A percentile compares a stretch with the other conserved stretches of the same genome.
These are phyloP conservation scores for Hydractinia symbiolongicarpus DNA, from an alignment of 30 jellyfish, hydroid and myxozoan species.

Conservation along the genomic window DNA sequence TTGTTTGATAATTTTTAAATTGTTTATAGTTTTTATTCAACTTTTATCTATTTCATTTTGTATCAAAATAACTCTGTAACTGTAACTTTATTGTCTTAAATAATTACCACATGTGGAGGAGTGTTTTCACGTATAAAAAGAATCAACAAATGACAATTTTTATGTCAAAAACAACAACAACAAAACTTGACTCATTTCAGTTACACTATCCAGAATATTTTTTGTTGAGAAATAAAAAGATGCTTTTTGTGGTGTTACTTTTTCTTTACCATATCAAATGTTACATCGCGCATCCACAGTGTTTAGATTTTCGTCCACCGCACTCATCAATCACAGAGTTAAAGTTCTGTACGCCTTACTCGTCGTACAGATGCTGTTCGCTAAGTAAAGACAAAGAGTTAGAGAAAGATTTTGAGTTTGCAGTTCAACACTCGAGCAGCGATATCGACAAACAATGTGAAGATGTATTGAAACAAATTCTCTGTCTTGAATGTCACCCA, in stretches of 20 bases:
- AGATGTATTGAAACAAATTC: constrained; percentile 29
- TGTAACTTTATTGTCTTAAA: too few species aligned
- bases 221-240: not conserved
- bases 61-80: too few species aligned
- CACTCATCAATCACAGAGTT: constrained; percentile 42
- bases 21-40: too few species aligned
- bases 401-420: constrained; percentile 15
- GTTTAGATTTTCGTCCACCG: constrained; percentile 86
- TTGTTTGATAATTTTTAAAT: too few species aligned
- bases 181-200: too few species aligned
- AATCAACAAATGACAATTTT: too few species aligned
- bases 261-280: not conserved
- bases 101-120: too few species aligned
- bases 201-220: not conserved
- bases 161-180: too few species aligned
- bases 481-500: constrained; percentile 87
- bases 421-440: not conserved
- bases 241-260: not conserved
- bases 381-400: constrained; percentile 32
- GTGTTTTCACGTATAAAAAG: too few species aligned
- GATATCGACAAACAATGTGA: constrained; percentile 12
- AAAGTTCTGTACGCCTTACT: constrained; percentile 54
- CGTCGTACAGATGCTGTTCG: constrained; percentile 73
- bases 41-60: too few species aligned
- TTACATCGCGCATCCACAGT: constrained; percentile 66